Evolutionary conservation across 2,888 invertebrate species (phyloP), one percentile per base, ranked within the genome.

Genomic region (Drosophila birchii): DNA sequence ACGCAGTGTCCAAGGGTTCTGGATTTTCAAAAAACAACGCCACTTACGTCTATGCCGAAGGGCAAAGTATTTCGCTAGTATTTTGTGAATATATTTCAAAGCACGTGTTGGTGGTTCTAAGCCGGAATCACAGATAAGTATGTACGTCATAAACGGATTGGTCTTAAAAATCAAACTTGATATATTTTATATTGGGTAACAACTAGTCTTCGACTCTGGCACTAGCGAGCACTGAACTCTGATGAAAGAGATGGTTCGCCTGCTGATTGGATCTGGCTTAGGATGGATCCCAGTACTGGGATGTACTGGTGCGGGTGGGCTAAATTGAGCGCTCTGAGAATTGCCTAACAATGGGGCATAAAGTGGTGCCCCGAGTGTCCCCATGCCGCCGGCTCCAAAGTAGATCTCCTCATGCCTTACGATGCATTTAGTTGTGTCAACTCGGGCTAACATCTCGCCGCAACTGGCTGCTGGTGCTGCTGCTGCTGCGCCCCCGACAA

Each of bases 401-500:
- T 53, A 23, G 53, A 54, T 23, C 53, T 58, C 34, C 67, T n/a
- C 38, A 55, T 45, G 23, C 53, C 39, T 39, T 14, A 29, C n/a
- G 62, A 47, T 68, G 55, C 75, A 75, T 64, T 72, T 59, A 54
- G 54, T 57, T 80, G 43, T 79, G 72, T 72, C 67, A 82, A 67
- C 70, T 72, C 66, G 61, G 61, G 66, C 70, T 56, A 66, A 57
- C 78, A 58, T 57, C 67, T 23, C n/a, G 45, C 36, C 26, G n/a
- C 38, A 47, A 44, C 43, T 49, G 14, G 20, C 20, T 23, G 39
- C 29, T 63, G 61, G 43, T 64, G 64, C 51, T 79, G 78, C 18
- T 62, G 60, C 45, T 69, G 64, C 51, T 79, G 75, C 75, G 78
- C 72, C 68, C 60, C 23, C 53, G 54, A 34, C 87, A 86, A 89